Percentiles rank a stretch among this genome's conserved stretches.
Evolutionary conservation across 2,888 invertebrate species (phyloP).

Genomic region (Parthenolecanium corni): DNA sequence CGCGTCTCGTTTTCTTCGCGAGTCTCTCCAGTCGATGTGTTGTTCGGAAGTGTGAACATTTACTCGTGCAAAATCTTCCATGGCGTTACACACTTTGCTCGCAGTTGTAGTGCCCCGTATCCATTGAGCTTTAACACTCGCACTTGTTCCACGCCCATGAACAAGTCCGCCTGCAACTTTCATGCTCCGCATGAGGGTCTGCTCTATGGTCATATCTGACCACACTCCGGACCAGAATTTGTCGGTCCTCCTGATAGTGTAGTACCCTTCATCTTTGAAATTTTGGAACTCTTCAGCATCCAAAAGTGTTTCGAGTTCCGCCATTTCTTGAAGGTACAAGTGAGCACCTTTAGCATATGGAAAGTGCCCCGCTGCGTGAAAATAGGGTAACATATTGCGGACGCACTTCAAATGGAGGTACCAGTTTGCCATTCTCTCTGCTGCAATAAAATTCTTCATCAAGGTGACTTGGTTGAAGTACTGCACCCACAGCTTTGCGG

Average conservation of each 20-base stretch:
- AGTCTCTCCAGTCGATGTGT: conserved; percentile 35
- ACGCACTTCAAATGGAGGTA: conserved; percentile 8
- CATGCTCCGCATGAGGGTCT: conserved; percentile 35
- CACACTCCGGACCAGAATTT: conserved; percentile 31
- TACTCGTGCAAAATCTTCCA: conserved; percentile 21
- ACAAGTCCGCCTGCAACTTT: conserved; percentile 35
- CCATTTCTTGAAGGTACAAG: conserved; percentile 39
- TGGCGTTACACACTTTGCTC: conserved; percentile 32
- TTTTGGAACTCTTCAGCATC: conserved; percentile 31
- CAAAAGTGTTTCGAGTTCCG: too few relatives aligned
- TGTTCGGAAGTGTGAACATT: conserved; percentile 34
- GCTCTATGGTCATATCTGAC: conserved; percentile 35
- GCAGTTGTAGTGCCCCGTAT: conserved; percentile 32
- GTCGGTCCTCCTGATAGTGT: conserved; percentile 29
- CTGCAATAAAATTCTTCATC: neutral
- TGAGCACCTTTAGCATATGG: conserved; percentile 29
- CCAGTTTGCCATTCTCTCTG: conserved; percentile 18
- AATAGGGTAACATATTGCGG: conserved; percentile 13
- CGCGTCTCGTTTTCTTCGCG: conserved; percentile 30
- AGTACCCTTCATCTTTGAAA: conserved; percentile 7
- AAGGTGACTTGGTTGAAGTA: conserved; percentile 34
- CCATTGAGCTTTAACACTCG: conserved; percentile 33
- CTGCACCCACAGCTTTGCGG: conserved; percentile 34
- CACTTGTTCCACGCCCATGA: conserved; percentile 34
- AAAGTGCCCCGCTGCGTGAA: conserved; percentile 26